Percentiles rank a stretch among this genome's conserved stretches.
These are phyloP conservation scores for Aldabrachelys gigantea DNA, from an alignment of 2,113 vertebrate species.

Conservation along the genomic window DNA sequence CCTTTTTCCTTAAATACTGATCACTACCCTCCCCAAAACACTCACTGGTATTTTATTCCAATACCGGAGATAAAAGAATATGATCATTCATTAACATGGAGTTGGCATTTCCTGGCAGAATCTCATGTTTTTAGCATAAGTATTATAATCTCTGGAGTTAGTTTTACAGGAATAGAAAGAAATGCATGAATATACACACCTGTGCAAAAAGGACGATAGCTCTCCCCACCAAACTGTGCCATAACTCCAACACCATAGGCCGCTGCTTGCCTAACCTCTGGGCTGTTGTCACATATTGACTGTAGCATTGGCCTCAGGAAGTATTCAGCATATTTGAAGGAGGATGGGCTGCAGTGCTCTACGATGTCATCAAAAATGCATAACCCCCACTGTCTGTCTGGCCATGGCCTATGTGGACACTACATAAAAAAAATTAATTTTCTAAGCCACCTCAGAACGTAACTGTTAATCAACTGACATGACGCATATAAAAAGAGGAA, in stretches of 20 bases:
- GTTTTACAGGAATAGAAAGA: neutral
- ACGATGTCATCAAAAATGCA: slow-evolving; percentile 98
- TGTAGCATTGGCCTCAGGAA: slow-evolving; percentile 94
- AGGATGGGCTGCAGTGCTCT: slow-evolving; percentile 97
- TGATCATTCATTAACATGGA: neutral
- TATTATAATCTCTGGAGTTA: neutral
- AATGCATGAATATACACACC: slow-evolving; percentile 70
- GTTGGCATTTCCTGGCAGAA: neutral
- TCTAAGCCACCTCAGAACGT: neutral
- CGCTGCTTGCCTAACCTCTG: slow-evolving; percentile 95
- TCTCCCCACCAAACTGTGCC: slow-evolving; percentile 95
- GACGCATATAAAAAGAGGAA: neutral
- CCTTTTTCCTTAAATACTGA: too few species aligned
- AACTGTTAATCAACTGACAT: neutral
- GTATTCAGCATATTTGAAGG: slow-evolving; percentile 94
- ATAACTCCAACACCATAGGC: slow-evolving; percentile 96
- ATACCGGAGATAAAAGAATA: neutral
- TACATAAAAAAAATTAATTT: slow-evolving; percentile 51
- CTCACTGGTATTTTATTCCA: neutral
- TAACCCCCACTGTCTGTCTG: slow-evolving; percentile 97
- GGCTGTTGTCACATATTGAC: slow-evolving; percentile 91
- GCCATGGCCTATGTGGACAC: slow-evolving; percentile 96
- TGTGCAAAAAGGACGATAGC: slow-evolving; percentile 94
- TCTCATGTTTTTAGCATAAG: neutral
- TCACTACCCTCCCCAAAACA: too few species aligned